A percentile compares a stretch with the other conserved stretches of the same genome.
These are phyloP conservation scores for Aspidiotus rigidus DNA, from an alignment of 2,888 invertebrate species.

Conservation along the genomic window DNA sequence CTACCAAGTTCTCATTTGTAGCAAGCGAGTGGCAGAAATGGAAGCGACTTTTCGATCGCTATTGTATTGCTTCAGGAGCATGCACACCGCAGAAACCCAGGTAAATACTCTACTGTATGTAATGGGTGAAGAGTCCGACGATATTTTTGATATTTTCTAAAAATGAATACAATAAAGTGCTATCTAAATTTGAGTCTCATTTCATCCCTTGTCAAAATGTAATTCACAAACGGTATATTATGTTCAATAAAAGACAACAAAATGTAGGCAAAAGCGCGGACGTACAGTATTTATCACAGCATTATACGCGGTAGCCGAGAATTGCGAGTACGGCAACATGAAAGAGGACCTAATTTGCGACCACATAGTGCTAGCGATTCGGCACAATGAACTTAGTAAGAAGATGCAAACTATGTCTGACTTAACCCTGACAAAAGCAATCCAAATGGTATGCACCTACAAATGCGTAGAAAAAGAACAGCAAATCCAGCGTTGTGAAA, in stretches of 20 bases:
- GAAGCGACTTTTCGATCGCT: background rate
- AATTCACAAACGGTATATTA: background rate
- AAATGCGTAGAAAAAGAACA: background rate
- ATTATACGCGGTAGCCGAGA: background rate
- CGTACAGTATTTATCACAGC: background rate
- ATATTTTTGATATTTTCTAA: background rate
- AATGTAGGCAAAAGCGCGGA: background rate
- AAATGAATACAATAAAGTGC: background rate
- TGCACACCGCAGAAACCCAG: background rate
- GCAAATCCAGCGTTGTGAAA: background rate
- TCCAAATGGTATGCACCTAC: constrained; percentile 1
- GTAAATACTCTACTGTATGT: background rate
- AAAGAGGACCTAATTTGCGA: background rate
- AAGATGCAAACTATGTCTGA: background rate
- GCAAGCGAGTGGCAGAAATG: background rate
- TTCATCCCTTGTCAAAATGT: background rate
- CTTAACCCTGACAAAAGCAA: background rate
- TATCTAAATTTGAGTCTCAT: background rate
- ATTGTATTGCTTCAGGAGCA: background rate
- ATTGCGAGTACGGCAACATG: background rate
- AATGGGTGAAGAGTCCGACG: background rate
- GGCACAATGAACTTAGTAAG: background rate
- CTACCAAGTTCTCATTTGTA: background rate
- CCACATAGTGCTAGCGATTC: background rate
- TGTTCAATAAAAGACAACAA: background rate